These are phyloP conservation scores for Lineus longissimus DNA, from an alignment of 1,140 invertebrate genomes.

Conservation along the genomic window DNA sequence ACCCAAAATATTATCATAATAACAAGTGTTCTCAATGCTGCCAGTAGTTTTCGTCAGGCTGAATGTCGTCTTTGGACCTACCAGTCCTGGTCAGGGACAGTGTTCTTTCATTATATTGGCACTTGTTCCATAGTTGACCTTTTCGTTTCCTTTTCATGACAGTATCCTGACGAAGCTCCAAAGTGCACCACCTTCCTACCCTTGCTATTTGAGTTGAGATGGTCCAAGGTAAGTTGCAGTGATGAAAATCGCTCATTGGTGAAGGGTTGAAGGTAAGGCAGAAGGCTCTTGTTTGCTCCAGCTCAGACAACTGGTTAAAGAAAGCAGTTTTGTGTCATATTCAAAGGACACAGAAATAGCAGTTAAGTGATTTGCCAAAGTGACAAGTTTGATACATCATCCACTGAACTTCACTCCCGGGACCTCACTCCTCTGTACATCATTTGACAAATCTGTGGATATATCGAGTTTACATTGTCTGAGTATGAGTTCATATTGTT, in stretches of 20 bases:
- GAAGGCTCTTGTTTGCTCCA: too few relatives aligned
- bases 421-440: background rate
- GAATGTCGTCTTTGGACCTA: too few relatives aligned
- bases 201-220: conserved; percentile 27
- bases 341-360: background rate
- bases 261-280: too few relatives aligned
- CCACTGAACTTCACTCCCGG: too few relatives aligned
- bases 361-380: too few relatives aligned
- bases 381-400: too few relatives aligned
- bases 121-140: background rate
- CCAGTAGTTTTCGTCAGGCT: too few relatives aligned
- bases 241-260: background rate
- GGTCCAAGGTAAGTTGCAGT: conserved; percentile 21
- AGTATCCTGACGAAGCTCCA: conserved; percentile 25
- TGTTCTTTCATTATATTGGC: background rate
- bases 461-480: background rate
- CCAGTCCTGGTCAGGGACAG: too few relatives aligned
- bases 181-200: conserved; percentile 28
- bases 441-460: background rate
- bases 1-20: background rate
- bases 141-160: conserved; percentile 6
- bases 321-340: background rate
- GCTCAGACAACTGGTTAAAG: too few relatives aligned
- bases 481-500: background rate
- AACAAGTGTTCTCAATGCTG: too few relatives aligned